Evolutionary conservation across 2,888 invertebrate species (phyloP).

Genomic region (Luffia ferchaultella): DNA sequence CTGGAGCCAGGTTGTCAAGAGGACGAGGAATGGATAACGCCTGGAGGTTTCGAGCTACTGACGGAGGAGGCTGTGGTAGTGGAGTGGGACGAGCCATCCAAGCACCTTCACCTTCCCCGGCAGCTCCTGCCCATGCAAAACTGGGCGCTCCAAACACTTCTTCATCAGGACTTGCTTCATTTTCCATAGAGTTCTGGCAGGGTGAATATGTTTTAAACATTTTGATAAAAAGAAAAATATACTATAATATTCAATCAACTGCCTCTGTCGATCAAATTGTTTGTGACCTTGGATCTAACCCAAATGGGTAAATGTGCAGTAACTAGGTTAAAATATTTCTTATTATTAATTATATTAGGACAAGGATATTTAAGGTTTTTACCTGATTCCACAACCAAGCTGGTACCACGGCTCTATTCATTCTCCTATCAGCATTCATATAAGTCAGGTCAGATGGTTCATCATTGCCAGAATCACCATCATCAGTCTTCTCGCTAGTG

Average conservation of each 20-base stretch:
- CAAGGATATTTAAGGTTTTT: too few species aligned
- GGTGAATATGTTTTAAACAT: constrained; percentile 10
- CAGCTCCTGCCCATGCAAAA: constrained; percentile 8
- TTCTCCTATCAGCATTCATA: constrained; percentile 55
- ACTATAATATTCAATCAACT: too few species aligned
- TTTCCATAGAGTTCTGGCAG: constrained; percentile 50
- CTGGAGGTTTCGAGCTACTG: constrained; percentile 68
- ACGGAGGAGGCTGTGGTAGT: constrained; percentile 59
- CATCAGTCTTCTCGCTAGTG: constrained; percentile 74
- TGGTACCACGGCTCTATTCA: constrained; percentile 36
- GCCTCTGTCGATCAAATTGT: too few species aligned
- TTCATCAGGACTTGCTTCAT: constrained; percentile 56
- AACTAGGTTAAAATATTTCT: too few species aligned
- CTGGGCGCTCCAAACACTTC: constrained; percentile 26
- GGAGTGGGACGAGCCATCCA: constrained; percentile 25
- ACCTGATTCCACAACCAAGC: constrained; percentile 24
- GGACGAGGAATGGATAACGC: constrained; percentile 67
- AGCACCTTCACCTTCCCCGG: neutral
- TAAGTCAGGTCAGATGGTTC: constrained; percentile 81
- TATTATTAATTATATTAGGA: too few species aligned
- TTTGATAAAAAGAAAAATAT: too few species aligned
- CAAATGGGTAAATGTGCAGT: too few species aligned
- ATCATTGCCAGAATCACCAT: constrained; percentile 94
- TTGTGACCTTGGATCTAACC: too few species aligned
- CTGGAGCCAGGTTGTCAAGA: constrained; percentile 67